A percentile compares a stretch with the other conserved stretches of the same genome.
phyloP scores from a whole-genome alignment of 2,888 invertebrate species.

The Thyatira batis region DNA sequence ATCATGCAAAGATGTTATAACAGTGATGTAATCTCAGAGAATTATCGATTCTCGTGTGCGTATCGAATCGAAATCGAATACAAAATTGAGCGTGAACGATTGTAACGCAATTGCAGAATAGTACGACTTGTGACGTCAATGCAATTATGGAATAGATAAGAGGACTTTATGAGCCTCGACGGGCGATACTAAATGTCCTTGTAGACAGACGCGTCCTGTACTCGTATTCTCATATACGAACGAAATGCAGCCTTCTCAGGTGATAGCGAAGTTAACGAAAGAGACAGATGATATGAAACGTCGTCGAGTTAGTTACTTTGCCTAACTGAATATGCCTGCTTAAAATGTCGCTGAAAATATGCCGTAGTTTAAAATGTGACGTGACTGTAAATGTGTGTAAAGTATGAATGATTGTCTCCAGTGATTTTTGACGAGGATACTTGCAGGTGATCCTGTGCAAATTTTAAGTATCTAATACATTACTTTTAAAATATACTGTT shows the following conservation, averaged over 20 bases:
- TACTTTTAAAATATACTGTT: too few relatives aligned
- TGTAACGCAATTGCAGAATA: slow-evolving; percentile 1
- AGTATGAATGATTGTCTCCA: too few relatives aligned
- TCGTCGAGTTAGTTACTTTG: too few relatives aligned
- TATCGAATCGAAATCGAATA: slow-evolving; percentile 1
- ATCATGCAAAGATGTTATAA: neutral
- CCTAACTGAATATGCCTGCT: too few relatives aligned
- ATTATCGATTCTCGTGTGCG: neutral
- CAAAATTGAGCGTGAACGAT: neutral
- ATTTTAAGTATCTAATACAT: too few relatives aligned
- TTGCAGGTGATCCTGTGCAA: too few relatives aligned
- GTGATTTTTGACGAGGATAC: too few relatives aligned
- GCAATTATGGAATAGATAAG: slow-evolving; percentile 9
- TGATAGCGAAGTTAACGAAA: too few relatives aligned
- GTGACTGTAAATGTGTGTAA: neutral
- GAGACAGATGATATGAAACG: too few relatives aligned
- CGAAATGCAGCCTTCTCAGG: too few relatives aligned
- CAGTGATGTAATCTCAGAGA: neutral
- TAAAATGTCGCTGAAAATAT: neutral
- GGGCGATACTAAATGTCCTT: neutral
- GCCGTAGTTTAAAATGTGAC: neutral
- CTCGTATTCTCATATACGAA: too few relatives aligned
- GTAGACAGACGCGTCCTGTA: too few relatives aligned
- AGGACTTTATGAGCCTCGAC: neutral
- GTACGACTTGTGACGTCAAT: slow-evolving; percentile 8